Conservation (phyloP, 2,888 invertebrate species). For the Microchrysa polita region DNA sequence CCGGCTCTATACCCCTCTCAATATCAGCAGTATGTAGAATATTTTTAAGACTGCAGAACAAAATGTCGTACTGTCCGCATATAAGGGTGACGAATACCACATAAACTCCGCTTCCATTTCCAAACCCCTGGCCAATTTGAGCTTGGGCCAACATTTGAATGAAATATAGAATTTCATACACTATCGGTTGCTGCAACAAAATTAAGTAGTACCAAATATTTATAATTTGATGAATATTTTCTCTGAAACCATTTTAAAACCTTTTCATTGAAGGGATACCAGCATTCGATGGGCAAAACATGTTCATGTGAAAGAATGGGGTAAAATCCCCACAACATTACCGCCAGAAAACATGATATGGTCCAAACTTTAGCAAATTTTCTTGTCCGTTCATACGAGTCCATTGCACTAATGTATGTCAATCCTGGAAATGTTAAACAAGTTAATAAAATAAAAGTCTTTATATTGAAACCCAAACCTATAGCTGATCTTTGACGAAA, state of each 20-base stretch:
- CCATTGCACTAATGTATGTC: slow-evolving; percentile 56
- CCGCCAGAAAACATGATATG: slow-evolving; percentile 55
- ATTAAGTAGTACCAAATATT: no score
- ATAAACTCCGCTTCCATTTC: slow-evolving; percentile 58
- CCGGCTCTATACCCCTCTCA: background rate
- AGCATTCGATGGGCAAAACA: slow-evolving; percentile 58
- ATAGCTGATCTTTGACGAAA: background rate
- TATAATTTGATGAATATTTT: background rate
- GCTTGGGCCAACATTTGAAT: slow-evolving; percentile 59
- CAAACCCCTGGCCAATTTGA: slow-evolving; percentile 56
- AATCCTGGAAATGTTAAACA: slow-evolving; percentile 52
- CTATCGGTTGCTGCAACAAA: background rate
- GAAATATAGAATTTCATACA: slow-evolving; percentile 53
- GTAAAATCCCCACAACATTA: slow-evolving; percentile 55
- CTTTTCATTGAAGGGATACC: slow-evolving; percentile 60
- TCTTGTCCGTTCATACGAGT: slow-evolving; percentile 52
- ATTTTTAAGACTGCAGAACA: slow-evolving; percentile 59
- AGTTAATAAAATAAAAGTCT: no score
- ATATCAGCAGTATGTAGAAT: slow-evolving; percentile 55
- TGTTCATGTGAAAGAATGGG: slow-evolving; percentile 56
- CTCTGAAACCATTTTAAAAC: no score
- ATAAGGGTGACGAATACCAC: slow-evolving; percentile 55
- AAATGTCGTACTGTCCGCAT: slow-evolving; percentile 59
- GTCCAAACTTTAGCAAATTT: slow-evolving; percentile 54
- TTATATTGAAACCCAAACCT: no score